Conservation (phyloP, 1,140 invertebrate species). For the Euschistus heros region DNA sequence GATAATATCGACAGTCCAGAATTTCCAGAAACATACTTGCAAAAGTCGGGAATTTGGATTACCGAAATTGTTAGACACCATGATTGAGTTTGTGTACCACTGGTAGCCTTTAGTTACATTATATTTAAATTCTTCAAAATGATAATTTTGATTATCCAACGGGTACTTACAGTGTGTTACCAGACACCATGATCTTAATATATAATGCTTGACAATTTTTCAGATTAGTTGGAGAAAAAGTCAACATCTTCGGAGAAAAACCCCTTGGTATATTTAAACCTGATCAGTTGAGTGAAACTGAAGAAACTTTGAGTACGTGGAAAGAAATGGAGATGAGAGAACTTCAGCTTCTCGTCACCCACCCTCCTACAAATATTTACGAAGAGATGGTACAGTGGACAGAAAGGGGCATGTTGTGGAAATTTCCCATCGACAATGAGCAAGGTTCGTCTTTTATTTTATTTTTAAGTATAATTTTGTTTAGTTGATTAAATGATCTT, state of each 20-base stretch:
- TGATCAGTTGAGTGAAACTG: conserved; percentile 34
- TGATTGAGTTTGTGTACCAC: too few species aligned
- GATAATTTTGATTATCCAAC: too few species aligned
- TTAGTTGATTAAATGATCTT: too few species aligned
- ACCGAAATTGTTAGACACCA: too few species aligned
- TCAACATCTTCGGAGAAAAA: conserved; percentile 23
- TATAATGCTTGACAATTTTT: not conserved
- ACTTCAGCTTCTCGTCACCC: conserved; percentile 47
- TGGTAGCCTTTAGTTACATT: too few species aligned
- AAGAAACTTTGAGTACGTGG: conserved; percentile 52
- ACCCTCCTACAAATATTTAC: conserved; percentile 77
- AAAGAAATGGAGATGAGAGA: conserved; percentile 50
- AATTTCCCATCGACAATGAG: conserved; percentile 96
- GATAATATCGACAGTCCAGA: too few species aligned
- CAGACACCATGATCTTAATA: too few species aligned
- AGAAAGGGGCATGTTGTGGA: conserved; percentile 88
- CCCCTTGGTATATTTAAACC: conserved; percentile 26
- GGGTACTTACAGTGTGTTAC: too few species aligned
- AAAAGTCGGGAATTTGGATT: too few species aligned
- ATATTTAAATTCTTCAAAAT: too few species aligned
- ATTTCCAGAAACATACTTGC: too few species aligned
- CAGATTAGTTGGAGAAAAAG: not conserved
- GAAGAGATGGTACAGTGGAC: conserved; percentile 92
- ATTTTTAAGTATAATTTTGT: not conserved
- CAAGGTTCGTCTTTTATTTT: conserved; percentile 52